Percentiles rank a stretch among this genome's conserved stretches.
Conservation (phyloP, 2,113 vertebrate species). For the Coryphaenoides rupestris region DNA sequence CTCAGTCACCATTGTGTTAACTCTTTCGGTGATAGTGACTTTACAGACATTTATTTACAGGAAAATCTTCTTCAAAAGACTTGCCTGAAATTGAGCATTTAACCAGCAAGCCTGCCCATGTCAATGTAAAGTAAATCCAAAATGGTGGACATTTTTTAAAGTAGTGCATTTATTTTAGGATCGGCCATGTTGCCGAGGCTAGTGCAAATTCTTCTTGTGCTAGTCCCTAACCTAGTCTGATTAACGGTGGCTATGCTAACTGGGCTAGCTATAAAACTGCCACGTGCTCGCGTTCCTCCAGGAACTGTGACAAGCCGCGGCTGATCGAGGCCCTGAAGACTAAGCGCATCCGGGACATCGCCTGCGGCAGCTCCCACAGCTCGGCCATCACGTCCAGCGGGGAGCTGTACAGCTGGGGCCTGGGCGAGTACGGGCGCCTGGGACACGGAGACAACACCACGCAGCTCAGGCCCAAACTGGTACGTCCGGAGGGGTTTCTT, state of each 20-base stretch:
- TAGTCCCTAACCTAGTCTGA: not conserved
- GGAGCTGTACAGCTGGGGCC: conserved; percentile 94
- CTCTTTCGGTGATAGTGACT: too few relatives aligned
- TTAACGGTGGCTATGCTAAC: not conserved
- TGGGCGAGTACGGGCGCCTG: conserved; percentile 93
- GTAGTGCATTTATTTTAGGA: too few relatives aligned
- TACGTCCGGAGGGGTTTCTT: conserved; percentile 48
- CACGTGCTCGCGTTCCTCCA: conserved; percentile 49
- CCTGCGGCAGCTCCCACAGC: conserved; percentile 96
- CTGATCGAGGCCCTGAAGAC: conserved; percentile 94
- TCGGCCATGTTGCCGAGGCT: not conserved
- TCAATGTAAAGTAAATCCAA: too few relatives aligned
- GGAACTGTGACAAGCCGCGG: conserved; percentile 98
- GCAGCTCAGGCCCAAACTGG: conserved; percentile 96
- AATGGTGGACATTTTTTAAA: too few relatives aligned
- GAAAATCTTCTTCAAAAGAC: too few relatives aligned
- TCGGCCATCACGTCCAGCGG: conserved; percentile 96
- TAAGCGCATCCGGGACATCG: conserved; percentile 95
- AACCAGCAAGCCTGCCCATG: too few relatives aligned
- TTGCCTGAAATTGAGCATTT: too few relatives aligned
- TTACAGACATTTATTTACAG: too few relatives aligned
- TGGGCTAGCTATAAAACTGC: too few relatives aligned
- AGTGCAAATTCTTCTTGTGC: not conserved
- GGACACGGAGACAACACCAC: conserved; percentile 97
- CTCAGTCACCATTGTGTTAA: too few relatives aligned